phyloP scores from a whole-genome alignment of 2,113 vertebrate genomes.

The Drymodes brunneopygia region DNA sequence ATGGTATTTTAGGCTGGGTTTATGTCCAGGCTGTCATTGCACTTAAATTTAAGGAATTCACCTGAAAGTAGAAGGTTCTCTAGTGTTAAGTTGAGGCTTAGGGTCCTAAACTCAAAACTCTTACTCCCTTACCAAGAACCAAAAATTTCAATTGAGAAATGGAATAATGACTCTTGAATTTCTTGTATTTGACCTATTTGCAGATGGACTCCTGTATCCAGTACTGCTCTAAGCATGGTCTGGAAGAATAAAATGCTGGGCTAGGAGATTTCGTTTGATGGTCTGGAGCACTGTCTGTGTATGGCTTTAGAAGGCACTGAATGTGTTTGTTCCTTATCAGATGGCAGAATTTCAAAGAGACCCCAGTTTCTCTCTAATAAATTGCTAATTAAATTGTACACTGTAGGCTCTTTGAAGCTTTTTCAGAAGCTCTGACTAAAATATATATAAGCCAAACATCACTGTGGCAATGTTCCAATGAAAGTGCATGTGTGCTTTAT shows the following conservation, averaged over 20 bases:
- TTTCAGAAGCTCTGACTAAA: constrained; percentile 30
- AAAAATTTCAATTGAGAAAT: not conserved
- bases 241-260: not conserved
- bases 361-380: not conserved
- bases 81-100: not conserved
- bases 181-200: not conserved
- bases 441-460: not conserved
- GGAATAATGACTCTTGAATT: not conserved
- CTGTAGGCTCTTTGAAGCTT: constrained; percentile 39
- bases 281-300: not conserved
- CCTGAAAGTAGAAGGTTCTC: not conserved
- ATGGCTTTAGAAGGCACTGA: not conserved
- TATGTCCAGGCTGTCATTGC: not conserved
- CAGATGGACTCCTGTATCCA: not conserved
- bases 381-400: constrained; percentile 32
- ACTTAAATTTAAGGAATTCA: not conserved
- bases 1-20: not conserved
- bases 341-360: constrained; percentile 21
- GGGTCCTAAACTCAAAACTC: not conserved
- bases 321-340: constrained; percentile 3
- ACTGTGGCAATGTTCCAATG: not conserved
- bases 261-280: not conserved
- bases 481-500: not conserved
- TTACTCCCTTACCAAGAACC: not conserved
- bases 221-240: not conserved